Base-by-base conservation (phyloP, 2,888 invertebrate genomes). In the Metacarcinus magister region DNA sequence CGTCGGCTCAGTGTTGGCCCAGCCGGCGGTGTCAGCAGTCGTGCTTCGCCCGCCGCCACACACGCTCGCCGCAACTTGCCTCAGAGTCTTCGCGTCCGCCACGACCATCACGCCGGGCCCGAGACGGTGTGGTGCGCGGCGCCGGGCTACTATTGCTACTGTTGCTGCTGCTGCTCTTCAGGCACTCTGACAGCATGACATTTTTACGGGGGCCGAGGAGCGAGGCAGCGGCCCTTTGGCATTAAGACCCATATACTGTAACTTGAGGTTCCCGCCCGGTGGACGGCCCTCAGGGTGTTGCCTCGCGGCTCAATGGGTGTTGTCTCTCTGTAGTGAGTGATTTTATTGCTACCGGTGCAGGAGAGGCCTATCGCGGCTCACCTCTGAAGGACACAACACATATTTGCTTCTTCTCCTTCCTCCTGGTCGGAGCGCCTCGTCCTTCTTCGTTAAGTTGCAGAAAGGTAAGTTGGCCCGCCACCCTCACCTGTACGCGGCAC, bases 1-100 rank as follows among this genome's bases (percentile, higher is more conserved):
- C 32, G 82, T 8, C 8, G 82, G 32, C 28, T 82, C 82, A 82
- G 82, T 82, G 82, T 82, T 82, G 82, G 82, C 82, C 82, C 82
- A 82, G 82, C 82, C 82, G 82, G 82, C 82, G 82, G 82, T 82
- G 82, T 82, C 75, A 82, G 82, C 82, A 82, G 82, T 32, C 28
- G 82, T 32, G 82, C 82, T 32, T 82, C 82, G 82, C 82, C 3
- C 82, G 82, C 28, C 82, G 82, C 32, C 32, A 32, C 32, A 23
- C 82, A 82, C 82, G 82, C 67, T 39, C 54, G 54, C 54, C 16
- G 54, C 54, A 82, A 82, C 82, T 82, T 82, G 2, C 23, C 82
- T 82, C 32, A n/a, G 82, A 82, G 82, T 32, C 82, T 82, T 23
- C 13, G 82, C 82, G 82, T 82, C 82, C 32, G 82, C 82, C 28